A percentile compares a stretch with the other conserved stretches of the same genome.
Evolutionary conservation across 2,113 vertebrate species (phyloP).

Genomic region (Solea solea): DNA sequence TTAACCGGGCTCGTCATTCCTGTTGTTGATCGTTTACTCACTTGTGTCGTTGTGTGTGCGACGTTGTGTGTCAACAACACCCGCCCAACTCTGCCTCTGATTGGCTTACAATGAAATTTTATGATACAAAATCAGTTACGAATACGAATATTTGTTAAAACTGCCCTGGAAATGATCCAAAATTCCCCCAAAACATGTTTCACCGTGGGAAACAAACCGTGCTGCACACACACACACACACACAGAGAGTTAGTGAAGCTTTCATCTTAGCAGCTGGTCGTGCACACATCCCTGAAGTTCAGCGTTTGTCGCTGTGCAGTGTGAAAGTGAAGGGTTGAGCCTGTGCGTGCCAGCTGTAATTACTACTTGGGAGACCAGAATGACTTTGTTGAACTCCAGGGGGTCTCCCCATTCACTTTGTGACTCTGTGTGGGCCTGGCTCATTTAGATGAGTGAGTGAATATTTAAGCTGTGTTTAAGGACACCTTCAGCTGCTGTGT

Average conservation of each 20-base stretch:
- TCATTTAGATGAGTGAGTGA: constrained; percentile 64
- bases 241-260: neutral
- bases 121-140: too few relatives aligned
- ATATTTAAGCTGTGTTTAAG: constrained; percentile 60
- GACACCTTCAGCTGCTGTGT: constrained; percentile 44
- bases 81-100: too few relatives aligned
- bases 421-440: constrained; percentile 31
- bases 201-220: too few relatives aligned
- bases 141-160: too few relatives aligned
- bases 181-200: too few relatives aligned
- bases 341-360: constrained; percentile 52
- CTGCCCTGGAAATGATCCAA: too few relatives aligned
- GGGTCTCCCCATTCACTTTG: constrained; percentile 44
- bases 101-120: too few relatives aligned
- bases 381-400: constrained; percentile 48
- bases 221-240: neutral
- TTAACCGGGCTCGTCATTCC: too few relatives aligned
- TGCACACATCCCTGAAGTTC: constrained; percentile 20
- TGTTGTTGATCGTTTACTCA: too few relatives aligned
- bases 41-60: too few relatives aligned
- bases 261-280: constrained; percentile 36
- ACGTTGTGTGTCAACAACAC: too few relatives aligned
- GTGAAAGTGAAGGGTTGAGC: constrained; percentile 25
- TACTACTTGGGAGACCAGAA: constrained; percentile 42
- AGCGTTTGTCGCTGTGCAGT: constrained; percentile 25